Base-by-base conservation (phyloP, 2,797 vertebrate species). In the Hyperoplus immaculatus region DNA sequence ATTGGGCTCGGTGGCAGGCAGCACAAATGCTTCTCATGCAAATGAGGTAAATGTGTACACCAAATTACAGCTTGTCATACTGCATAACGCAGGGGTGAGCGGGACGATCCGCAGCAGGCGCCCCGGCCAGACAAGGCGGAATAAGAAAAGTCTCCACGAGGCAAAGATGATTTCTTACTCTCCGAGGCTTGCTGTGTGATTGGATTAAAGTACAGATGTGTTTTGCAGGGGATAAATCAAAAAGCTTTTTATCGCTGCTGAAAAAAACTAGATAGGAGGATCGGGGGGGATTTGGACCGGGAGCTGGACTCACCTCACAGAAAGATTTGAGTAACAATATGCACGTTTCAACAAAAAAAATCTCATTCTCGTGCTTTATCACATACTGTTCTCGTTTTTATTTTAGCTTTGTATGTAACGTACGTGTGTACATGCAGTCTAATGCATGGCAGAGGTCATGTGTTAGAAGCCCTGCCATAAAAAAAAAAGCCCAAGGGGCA, bases 391-490 rank as follows among this genome's bases (percentile, higher is more conserved):
- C 78, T 65, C 49, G 64, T 82, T 87, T 29, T 83, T 47, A 87
- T 92, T 82, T 54, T 67, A 29, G 69, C 55, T 29, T 56, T 70
- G 60, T 66, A 74, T 68, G 51, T 72, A 83, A 29, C 29, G 29
- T 29, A 29, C 29, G 29, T 46, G 81, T 84, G 82, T 78, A 90
- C 85, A 89, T 80, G 89, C 72, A 72, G 72, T 49, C 82, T 92
- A 92, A 94, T 92, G 88, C 79, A 68, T 85, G 82, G 86, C 79
- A 82, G 87, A 90, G 92, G 93, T 95, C 94, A 93, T 81, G 73
- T 85, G 91, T 93, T 90, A 91, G 66, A 83, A 87, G 84, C 88
- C 89, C 84, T 80, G 89, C 88, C 80, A 80, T 46, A 84, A 84
- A 89, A 87, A 29, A 29, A 83, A 88, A 89, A 85, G 75, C 86